Conservation (phyloP, 2,888 invertebrate species). For the Lottia gigantea region DNA sequence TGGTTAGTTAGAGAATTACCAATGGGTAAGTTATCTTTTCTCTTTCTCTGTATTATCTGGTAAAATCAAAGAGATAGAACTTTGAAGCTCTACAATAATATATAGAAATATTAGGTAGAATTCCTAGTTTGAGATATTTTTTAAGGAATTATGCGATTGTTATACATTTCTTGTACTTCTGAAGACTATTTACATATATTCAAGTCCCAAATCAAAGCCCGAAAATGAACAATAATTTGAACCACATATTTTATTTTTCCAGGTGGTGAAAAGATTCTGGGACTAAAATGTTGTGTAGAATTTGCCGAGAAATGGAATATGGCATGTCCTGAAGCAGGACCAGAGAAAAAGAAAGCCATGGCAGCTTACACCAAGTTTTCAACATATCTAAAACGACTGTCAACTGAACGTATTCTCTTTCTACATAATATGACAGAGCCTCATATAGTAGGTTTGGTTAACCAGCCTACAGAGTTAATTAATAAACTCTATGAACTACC, state of each 20-base stretch:
- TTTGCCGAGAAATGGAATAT: conserved; percentile 50
- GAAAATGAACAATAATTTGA: no score
- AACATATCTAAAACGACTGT: conserved; percentile 45
- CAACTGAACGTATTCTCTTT: conserved; percentile 54
- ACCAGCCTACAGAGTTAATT: conserved; percentile 45
- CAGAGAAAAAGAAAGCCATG: conserved; percentile 47
- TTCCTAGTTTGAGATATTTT: no score
- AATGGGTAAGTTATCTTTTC: conserved; percentile 40
- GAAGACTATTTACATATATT: no score
- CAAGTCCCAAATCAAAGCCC: no score
- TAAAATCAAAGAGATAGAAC: no score
- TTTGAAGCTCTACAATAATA: no score
- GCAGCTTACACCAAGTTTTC: conserved; percentile 47
- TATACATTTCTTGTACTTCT: no score
- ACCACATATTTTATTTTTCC: no score
- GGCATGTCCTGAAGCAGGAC: conserved; percentile 35
- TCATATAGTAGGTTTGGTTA: conserved; percentile 41
- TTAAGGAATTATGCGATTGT: no score
- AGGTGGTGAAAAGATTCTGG: conserved; percentile 58
- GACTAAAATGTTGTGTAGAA: conserved; percentile 45
- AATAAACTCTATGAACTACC: conserved; percentile 54
- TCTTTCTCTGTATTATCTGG: no score
- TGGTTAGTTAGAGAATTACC: conserved; percentile 57
- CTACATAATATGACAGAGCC: conserved; percentile 44
- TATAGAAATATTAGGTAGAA: no score